Base-by-base conservation (phyloP, 2,888 invertebrate species). In the Isotomurus palustris region DNA sequence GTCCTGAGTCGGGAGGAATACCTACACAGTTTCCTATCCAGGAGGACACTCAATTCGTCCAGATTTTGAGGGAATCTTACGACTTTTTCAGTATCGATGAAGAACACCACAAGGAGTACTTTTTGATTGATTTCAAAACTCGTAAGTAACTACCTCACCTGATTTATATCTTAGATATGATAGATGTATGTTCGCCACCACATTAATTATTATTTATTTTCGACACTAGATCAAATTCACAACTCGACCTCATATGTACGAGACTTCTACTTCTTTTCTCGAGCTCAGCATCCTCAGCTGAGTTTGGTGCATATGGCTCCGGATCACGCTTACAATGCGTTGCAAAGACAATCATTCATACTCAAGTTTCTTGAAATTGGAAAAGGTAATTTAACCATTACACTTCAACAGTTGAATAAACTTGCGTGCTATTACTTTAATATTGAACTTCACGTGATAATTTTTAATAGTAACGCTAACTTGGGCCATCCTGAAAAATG, bases 21-120 rank as follows among this genome's bases (percentile, higher is more conserved):
- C 99, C 99, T 0, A 93, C 96, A 0, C 96, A 97, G 75, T 96
- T 97, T 77, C 95, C 96, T 0, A 92, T 99, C 3, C 95, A 96
- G 76, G 91, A 96, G 79, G 96, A 97, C 73, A 97, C 96, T 0
- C 91, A 95, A 70, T 97, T 97, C 75, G 85, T 85, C 72, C 91
- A 93, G 74, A 88, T 99, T 70, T 78, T 97, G n/a, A 83, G 90
- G 67, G 97, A 99, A 76, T 90, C 94, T 1, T 78, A 97, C 21
- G 96, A 96, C 73, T 99, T 95, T 78, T 99, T 97, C 75, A 90
- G 93, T 44, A 94, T 99, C 62, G 91, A 94, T 36, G 94, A 95
- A 72, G 82, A 84, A 57, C 83, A 88, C 68, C 88, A 94, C 51
- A 84, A 85, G 65, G 88, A 91, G 75, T 93, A 92, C 75, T 96